Evolutionary conservation across 2,113 vertebrate species (phyloP).

Genomic region (Spea multiplicata): DNA sequence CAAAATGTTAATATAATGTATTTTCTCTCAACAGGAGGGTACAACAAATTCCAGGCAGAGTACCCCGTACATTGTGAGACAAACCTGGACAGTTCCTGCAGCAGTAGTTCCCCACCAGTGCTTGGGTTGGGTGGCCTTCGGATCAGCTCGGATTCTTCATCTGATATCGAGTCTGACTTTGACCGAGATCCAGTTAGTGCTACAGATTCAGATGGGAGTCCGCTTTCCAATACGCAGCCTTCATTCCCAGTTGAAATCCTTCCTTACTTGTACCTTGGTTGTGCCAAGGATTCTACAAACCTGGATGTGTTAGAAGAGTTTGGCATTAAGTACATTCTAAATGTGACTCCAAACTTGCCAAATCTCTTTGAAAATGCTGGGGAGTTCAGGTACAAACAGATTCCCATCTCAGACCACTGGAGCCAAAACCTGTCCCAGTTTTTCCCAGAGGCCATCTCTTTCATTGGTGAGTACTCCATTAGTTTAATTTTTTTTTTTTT

Average conservation of each 20-base stretch:
- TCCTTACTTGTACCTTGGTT: conserved; percentile 91
- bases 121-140: conserved; percentile 88
- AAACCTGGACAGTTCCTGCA: conserved; percentile 83
- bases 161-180: conserved; percentile 92
- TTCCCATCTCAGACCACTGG: conserved; percentile 98
- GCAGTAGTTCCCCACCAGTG: conserved; percentile 83
- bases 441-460: conserved; percentile 96
- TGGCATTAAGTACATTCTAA: conserved; percentile 98
- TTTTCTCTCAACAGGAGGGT: conserved; percentile 75
- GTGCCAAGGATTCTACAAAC: conserved; percentile 97
- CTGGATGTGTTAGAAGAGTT: conserved; percentile 95
- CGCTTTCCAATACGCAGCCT: conserved; percentile 87
- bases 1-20: neutral
- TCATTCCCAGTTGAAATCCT: conserved; percentile 95
- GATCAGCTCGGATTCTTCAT: conserved; percentile 94
- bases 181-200: conserved; percentile 88
- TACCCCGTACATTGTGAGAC: conserved; percentile 85
- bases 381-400: conserved; percentile 98
- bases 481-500: too few species aligned
- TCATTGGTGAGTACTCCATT: conserved; percentile 81
- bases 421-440: conserved; percentile 98
- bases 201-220: conserved; percentile 90
- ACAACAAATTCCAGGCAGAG: conserved; percentile 91
- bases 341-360: conserved; percentile 96
- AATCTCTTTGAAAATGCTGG: conserved; percentile 97